phyloP scores from a whole-genome alignment of 64 coral and sea anemone species.

The Hydrozoanthus tunicans region DNA sequence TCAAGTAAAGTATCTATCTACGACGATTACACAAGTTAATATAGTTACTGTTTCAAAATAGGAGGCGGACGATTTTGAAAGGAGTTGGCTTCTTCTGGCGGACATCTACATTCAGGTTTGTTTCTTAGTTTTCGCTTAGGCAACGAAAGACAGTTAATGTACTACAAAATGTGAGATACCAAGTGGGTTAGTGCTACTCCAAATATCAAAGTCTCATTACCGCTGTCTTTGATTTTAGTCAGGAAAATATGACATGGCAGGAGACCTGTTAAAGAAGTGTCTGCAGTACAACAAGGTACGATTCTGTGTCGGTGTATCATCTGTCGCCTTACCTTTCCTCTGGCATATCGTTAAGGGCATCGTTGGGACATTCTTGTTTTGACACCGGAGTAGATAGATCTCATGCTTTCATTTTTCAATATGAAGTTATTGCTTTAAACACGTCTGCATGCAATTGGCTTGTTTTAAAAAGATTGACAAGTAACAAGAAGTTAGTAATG shows the following conservation, averaged over 20 bases:
- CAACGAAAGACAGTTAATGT: neutral
- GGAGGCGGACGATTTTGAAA: slow-evolving; percentile 96
- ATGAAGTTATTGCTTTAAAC: neutral
- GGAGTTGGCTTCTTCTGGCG: slow-evolving; percentile 94
- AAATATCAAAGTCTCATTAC: neutral
- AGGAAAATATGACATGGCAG: slow-evolving; percentile 97
- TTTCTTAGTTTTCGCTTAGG: neutral
- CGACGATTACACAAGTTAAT: neutral
- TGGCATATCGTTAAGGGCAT: neutral
- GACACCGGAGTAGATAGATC: neutral
- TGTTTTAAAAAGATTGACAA: neutral
- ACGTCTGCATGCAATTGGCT: neutral
- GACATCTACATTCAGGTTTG: slow-evolving; percentile 98
- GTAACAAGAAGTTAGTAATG: neutral
- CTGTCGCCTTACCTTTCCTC: neutral
- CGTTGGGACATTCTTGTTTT: neutral
- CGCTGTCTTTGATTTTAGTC: slow-evolving; percentile 61
- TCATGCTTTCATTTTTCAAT: neutral
- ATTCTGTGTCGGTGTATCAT: neutral
- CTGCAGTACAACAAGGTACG: slow-evolving; percentile 96
- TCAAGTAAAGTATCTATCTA: too few species aligned
- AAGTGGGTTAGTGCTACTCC: neutral
- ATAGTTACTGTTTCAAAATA: slow-evolving; percentile 19
- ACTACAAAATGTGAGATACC: too few species aligned
- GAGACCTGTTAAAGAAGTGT: slow-evolving; percentile 95